A percentile compares a stretch with the other conserved stretches of the same genome.
phyloP scores from a whole-genome alignment of 2,797 vertebrate species.

The Chromis chromis region DNA sequence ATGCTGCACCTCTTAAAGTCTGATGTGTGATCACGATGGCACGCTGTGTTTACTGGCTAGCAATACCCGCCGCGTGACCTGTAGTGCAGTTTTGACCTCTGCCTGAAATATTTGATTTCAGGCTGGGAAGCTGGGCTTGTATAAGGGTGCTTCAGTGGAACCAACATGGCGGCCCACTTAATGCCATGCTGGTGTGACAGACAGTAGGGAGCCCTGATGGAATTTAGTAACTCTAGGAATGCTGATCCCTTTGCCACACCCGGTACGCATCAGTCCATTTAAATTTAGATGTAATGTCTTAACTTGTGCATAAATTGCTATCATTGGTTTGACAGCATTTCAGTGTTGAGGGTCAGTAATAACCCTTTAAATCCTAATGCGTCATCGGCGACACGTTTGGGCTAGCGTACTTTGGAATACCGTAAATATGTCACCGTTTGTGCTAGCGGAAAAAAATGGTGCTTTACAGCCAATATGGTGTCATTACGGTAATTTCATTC shows the following conservation, averaged over 20 bases:
- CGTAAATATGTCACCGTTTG: too few species aligned
- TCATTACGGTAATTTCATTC: too few species aligned
- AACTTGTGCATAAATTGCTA: neutral
- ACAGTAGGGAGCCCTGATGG: conserved; percentile 68
- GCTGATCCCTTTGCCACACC: conserved; percentile 65
- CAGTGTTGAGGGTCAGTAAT: neutral
- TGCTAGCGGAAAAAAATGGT: too few species aligned
- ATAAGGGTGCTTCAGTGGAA: conserved; percentile 33
- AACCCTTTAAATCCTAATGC: too few species aligned
- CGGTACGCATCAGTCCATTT: conserved; percentile 31
- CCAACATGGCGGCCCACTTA: conserved; percentile 57
- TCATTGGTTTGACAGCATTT: conserved; percentile 8
- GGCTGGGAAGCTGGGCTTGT: conserved; percentile 33
- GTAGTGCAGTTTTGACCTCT: conserved; percentile 58
- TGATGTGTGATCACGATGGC: conserved; percentile 47
- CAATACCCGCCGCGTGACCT: conserved; percentile 44
- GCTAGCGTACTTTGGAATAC: too few species aligned
- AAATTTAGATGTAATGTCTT: neutral
- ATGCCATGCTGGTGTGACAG: conserved; percentile 60
- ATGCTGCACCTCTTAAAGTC: conserved; percentile 56
- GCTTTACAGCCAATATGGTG: too few species aligned
- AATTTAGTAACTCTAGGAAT: conserved; percentile 74
- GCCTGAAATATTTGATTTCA: conserved; percentile 65
- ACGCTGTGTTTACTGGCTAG: conserved; percentile 56
- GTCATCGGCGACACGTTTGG: too few species aligned